Evolutionary conservation across 2,888 invertebrate species (phyloP).

Genomic region (Dryobotodes eremita): DNA sequence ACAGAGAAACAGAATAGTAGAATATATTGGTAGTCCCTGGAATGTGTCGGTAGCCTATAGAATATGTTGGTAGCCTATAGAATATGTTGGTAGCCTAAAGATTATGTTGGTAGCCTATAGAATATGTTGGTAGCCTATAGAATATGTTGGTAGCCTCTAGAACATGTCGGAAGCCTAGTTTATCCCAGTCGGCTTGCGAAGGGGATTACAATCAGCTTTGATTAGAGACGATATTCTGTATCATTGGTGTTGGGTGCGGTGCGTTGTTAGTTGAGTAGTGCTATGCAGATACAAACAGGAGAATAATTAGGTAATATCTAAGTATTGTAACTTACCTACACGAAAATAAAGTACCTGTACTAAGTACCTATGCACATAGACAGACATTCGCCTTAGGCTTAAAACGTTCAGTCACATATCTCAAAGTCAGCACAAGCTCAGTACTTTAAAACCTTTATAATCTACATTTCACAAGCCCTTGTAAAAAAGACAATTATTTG

Average conservation of each 20-base stretch:
- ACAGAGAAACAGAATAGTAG: not conserved
- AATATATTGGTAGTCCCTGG: not conserved
- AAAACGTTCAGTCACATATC: not conserved
- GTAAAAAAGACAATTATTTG: not conserved
- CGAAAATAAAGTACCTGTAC: not conserved
- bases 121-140: not conserved
- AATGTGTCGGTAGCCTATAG: not conserved
- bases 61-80: not conserved
- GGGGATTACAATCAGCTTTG: constrained; percentile 24
- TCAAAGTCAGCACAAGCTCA: not conserved
- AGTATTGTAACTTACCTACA: not conserved
- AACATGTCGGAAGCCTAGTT: not conserved
- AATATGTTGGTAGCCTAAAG: not conserved
- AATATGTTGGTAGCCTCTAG: not conserved
- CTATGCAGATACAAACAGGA: not conserved
- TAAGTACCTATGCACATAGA: not conserved
- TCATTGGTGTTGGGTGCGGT: not conserved
- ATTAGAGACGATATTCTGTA: constrained; percentile 26
- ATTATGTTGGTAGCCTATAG: not conserved
- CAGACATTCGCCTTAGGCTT: not conserved
- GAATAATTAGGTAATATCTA: not conserved
- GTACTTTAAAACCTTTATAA: not conserved
- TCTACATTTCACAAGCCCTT: not conserved
- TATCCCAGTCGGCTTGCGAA: not conserved
- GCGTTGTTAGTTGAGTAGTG: not conserved